Conservation (phyloP, 2,797 vertebrate species). For the Sebastiscus tertius region DNA sequence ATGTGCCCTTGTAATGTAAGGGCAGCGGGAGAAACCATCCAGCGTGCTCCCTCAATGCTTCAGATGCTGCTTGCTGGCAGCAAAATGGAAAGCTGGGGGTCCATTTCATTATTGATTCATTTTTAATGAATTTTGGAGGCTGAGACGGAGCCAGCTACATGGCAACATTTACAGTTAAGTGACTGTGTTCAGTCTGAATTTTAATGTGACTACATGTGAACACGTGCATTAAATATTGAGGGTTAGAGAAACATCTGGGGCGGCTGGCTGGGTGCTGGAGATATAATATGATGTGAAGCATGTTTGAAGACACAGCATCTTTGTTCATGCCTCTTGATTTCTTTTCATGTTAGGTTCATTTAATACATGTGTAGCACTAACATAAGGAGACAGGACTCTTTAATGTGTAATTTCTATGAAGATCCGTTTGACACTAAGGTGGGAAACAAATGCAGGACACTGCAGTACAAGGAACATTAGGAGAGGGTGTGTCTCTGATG, state of each 20-base stretch:
- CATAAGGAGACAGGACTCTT: background rate
- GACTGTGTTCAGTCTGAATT: slow-evolving; percentile 67
- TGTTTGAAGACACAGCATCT: slow-evolving; percentile 34
- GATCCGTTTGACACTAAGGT: background rate
- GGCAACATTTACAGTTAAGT: slow-evolving; percentile 70
- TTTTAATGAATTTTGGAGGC: slow-evolving; percentile 73
- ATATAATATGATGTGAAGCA: slow-evolving; percentile 27
- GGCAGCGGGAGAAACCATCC: slow-evolving; percentile 38
- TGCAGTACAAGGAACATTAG: background rate
- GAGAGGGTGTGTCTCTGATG: background rate
- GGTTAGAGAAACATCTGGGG: slow-evolving; percentile 60
- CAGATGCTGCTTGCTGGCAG: slow-evolving; percentile 44
- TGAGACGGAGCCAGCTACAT: slow-evolving; percentile 67
- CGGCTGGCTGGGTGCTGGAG: slow-evolving; percentile 33
- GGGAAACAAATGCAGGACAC: slow-evolving; percentile 10
- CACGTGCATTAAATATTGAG: slow-evolving; percentile 75
- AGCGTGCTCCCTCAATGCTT: slow-evolving; percentile 9
- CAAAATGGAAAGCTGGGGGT: slow-evolving; percentile 57
- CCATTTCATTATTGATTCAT: slow-evolving; percentile 77
- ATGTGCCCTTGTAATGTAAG: slow-evolving; percentile 32
- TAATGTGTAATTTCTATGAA: background rate
- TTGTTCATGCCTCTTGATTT: slow-evolving; percentile 29
- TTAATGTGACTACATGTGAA: slow-evolving; percentile 72
- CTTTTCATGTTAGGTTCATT: slow-evolving; percentile 11
- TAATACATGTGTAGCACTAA: background rate